These are phyloP conservation scores for Ruditapes philippinarum DNA, from an alignment of 1,140 invertebrate genomes.

Conservation along the genomic window DNA sequence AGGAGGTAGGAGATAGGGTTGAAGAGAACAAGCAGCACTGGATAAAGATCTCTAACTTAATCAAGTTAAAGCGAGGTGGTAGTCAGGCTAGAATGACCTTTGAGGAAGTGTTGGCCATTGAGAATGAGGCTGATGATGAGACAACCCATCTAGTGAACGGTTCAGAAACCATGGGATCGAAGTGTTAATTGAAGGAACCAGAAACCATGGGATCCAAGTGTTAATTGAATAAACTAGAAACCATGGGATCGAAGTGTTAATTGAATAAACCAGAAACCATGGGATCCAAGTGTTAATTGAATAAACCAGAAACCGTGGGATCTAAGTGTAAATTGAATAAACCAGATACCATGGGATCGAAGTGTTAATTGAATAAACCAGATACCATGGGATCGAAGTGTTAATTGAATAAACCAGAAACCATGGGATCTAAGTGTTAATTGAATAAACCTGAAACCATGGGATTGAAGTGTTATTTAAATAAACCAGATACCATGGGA, in stretches of 20 bases:
- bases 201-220: background rate
- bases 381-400: no score
- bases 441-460: no score
- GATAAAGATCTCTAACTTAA: slow-evolving; percentile 79
- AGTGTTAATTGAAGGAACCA: background rate
- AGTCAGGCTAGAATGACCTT: slow-evolving; percentile 80
- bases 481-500: no score
- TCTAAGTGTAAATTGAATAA: no score
- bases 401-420: no score
- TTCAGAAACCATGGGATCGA: background rate
- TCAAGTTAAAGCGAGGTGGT: slow-evolving; percentile 75
- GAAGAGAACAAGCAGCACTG: slow-evolving; percentile 84
- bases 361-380: no score
- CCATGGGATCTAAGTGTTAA: no score
- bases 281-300: background rate
- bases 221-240: background rate
- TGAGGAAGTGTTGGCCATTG: slow-evolving; percentile 81
- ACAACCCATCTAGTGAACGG: background rate
- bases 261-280: background rate
- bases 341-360: no score
- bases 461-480: no score
- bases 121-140: slow-evolving; percentile 72
- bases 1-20: slow-evolving; percentile 76
- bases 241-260: background rate
- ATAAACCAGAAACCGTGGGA: no score